Evolutionary conservation across 2,888 invertebrate species (phyloP), one percentile per base, ranked within the genome.

Genomic region (Agrotis puta): DNA sequence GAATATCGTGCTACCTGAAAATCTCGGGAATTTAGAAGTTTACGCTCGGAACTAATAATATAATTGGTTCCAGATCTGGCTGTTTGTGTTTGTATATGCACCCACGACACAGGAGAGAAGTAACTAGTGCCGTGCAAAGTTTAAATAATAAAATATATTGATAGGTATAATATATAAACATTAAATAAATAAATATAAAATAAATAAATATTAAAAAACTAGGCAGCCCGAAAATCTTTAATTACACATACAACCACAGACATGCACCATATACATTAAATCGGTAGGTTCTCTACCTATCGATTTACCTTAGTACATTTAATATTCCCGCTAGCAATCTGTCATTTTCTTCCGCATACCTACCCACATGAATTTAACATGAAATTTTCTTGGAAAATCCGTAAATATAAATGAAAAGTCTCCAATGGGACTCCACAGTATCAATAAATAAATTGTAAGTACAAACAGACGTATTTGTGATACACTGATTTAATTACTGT

Each of bases 361-460:
- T 27, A 53, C 18, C 24, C 20, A 63, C 33, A 79, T 79, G 54
- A 77, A 74, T 64, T 54, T 67, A 48, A 74, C 54, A 61, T 74
- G 18, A 79, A 59, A 63, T 64, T 66, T 56, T 47, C 66, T 50
- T 65, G 33, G 50, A 63, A 39, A 63, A 50, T 27, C 18, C 24
- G 33, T 22, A 45, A 18, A 48, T 61, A 51, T 20, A 58, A 58
- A 58, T 66, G 54, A 47, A 39, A 59, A 16, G 64, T 53, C 24
- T 39, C 27, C 22, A n/a, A 27, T 58, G 43, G 39, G n/a, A 24
- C 22, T 43, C 33, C 24, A 16, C 57, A 39, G 22, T 74, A 54
- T 47, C 22, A 63, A 79, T 58, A 77, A 66, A 74, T 58, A 39
- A 50, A 57, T 70, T 45, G 3, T 24, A 54, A 27, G 45, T 53